phyloP scores from a whole-genome alignment of 2,888 invertebrate genomes.

The Sphaerophoria taeniata region DNA sequence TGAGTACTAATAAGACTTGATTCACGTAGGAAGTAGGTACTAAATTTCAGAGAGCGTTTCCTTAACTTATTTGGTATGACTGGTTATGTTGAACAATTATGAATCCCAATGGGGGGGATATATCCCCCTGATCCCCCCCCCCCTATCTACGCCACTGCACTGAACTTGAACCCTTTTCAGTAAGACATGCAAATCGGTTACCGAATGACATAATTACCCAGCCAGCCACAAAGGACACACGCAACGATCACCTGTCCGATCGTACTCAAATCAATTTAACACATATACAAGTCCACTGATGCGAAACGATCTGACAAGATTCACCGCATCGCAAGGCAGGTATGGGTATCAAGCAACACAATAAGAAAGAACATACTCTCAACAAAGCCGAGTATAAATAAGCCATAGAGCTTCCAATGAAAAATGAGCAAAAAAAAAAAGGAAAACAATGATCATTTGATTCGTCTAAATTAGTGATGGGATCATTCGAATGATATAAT shows the following conservation, averaged over 20 bases:
- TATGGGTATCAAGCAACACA: background rate
- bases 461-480: constrained; percentile 2
- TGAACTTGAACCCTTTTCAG: constrained; percentile 21
- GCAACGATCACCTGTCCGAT: constrained; percentile 57
- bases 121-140: too few relatives aligned
- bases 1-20: too few relatives aligned
- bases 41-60: too few relatives aligned
- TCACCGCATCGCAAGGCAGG: constrained; percentile 11
- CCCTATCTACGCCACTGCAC: too few relatives aligned
- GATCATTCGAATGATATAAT: too few relatives aligned
- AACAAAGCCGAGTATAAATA: background rate
- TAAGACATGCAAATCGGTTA: background rate
- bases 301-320: constrained; percentile 17
- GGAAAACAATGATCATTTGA: constrained; percentile 29
- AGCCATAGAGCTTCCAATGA: background rate
- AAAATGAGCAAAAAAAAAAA: background rate
- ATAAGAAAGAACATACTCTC: background rate
- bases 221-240: constrained; percentile 59
- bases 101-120: too few relatives aligned
- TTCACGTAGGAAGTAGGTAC: too few relatives aligned
- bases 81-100: too few relatives aligned
- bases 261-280: constrained; percentile 49
- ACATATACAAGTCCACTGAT: constrained; percentile 11
- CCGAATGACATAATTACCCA: constrained; percentile 50
- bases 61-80: too few relatives aligned